Percentiles rank a stretch among this genome's conserved stretches.
Evolutionary conservation across 2,888 invertebrate genomes (phyloP).

Genomic region (Thymelicus sylvestris): DNA sequence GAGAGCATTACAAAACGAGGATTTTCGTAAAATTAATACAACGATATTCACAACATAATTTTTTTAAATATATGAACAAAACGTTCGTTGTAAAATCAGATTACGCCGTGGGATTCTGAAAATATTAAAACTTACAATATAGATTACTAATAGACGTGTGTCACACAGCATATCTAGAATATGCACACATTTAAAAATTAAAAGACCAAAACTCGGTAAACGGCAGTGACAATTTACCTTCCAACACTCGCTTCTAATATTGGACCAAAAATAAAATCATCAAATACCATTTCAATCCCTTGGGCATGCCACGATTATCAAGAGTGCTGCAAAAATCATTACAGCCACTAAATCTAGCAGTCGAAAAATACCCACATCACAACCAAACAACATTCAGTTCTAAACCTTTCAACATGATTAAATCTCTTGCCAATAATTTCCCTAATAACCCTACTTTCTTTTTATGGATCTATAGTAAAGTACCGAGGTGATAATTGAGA

Average conservation of each 20-base stretch:
- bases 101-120: constrained; percentile 28
- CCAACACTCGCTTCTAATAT: not conserved
- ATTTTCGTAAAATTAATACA: not conserved
- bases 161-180: constrained; percentile 22
- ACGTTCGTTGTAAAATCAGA: constrained; percentile 34
- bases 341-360: constrained; percentile 11
- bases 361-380: constrained; percentile 18
- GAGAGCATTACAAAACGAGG: constrained; percentile 28
- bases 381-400: constrained; percentile 30
- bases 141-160: constrained; percentile 15
- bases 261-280: constrained; percentile 16
- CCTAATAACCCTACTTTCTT: constrained; percentile 18
- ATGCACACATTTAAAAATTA: constrained; percentile 26
- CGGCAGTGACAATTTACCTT: constrained; percentile 32
- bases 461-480: constrained; percentile 12
- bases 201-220: constrained; percentile 35
- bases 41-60: constrained; percentile 10
- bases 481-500: not conserved
- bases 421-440: constrained; percentile 7
- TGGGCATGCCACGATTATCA: not conserved
- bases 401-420: constrained; percentile 29
- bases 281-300: constrained; percentile 11
- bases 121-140: constrained; percentile 20
- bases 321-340: constrained; percentile 10
- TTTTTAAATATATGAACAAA: constrained; percentile 24